These are phyloP conservation scores for Acridotheres tristis DNA, from an alignment of 2,797 vertebrate genomes.

Conservation along the genomic window DNA sequence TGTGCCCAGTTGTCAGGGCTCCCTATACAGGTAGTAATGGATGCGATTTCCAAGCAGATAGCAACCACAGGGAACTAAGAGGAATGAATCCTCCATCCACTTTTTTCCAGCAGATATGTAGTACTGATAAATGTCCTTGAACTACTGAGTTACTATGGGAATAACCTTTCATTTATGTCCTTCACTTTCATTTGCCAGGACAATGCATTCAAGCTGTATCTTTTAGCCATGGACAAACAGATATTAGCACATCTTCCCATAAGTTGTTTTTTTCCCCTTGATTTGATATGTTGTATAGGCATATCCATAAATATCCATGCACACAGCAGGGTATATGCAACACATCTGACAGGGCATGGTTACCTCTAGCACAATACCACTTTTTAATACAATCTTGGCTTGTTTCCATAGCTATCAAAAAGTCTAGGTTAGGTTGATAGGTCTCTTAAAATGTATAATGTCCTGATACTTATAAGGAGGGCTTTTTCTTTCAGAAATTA, in stretches of 20 bases:
- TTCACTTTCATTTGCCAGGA: not conserved
- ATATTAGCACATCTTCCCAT: not conserved
- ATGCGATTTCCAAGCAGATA: not conserved
- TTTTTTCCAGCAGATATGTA: not conserved
- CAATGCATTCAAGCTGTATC: not conserved
- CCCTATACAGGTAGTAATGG: not conserved
- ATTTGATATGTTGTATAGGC: not conserved
- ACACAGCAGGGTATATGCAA: not conserved
- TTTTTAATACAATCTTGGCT: conserved; percentile 5
- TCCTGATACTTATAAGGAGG: not conserved
- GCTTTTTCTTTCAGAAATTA: not conserved
- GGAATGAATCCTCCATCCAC: not conserved
- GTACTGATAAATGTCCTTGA: not conserved
- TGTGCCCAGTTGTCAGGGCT: not conserved
- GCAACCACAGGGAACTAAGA: not conserved
- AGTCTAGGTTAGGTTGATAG: not conserved
- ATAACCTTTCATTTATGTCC: not conserved
- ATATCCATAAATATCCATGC: not conserved
- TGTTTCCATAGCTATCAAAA: not conserved
- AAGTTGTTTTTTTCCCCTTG: not conserved
- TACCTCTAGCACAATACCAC: not conserved
- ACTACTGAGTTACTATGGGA: not conserved
- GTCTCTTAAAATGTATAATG: not conserved
- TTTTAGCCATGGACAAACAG: not conserved
- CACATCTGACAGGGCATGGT: not conserved